Evolutionary conservation across 1,140 invertebrate species (phyloP), one percentile per base, ranked within the genome.

Genomic region (Helicoverpa zea): DNA sequence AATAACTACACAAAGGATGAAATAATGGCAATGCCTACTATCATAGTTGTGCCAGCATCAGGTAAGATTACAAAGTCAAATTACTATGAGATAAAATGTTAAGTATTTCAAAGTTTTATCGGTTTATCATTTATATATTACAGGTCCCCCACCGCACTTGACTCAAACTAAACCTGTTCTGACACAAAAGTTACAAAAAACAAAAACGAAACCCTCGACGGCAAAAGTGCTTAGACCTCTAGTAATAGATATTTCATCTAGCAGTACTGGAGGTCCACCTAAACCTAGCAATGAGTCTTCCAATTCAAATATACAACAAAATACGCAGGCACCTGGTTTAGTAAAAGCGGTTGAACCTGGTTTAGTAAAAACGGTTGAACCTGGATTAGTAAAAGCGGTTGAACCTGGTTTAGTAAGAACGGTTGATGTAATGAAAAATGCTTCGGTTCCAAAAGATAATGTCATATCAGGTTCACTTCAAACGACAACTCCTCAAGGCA

Each of bases 1-100:
- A 81, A 59, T 68, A 76, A 14, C 51, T 94, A 83, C 76, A 93
- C 92, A n/a, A 90, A 90, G 83, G 92, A 93, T 87, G 92, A 94
- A 86, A 94, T 94, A 79, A 94, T 94, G 92, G 92, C 93, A 11
- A 94, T 94, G 93, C 93, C 93, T 16, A 94, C 93, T 29, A 89
- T 94, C 30, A 92, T 94, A 73, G 76, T 94, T 51, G 89, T 93
- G 29, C 92, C 91, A 56, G 68, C 84, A 52, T 81, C 91, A 89
- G 90, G 93, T 94, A 89, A 87, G 14, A 54, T 54, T 43, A 52
- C 29, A 68, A 12, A 47, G 23, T 76, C 1, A 14, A 63, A 72
- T 59, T 68, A 35, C 11, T 35, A 16, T 11, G 13, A 35, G 35
- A 58, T 51, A 68, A 49, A 68, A 72, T 49, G 14, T 61, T 12